Conservation (phyloP, 2,113 vertebrate species). For the Pelusios castaneus region DNA sequence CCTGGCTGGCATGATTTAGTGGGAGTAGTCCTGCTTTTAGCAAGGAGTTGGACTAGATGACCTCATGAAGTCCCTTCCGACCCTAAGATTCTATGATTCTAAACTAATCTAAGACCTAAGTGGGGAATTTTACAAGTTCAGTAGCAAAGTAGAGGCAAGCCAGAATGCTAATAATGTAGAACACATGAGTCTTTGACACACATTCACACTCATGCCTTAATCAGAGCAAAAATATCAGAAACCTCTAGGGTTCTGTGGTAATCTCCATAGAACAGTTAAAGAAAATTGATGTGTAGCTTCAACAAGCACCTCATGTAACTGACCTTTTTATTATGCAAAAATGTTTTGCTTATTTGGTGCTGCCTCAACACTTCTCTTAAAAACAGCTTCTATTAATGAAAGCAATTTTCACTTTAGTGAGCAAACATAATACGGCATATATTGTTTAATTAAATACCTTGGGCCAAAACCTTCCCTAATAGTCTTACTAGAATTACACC, state of each 20-base stretch:
- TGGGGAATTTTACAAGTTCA: not conserved
- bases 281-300: not conserved
- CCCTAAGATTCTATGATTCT: no score
- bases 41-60: no score
- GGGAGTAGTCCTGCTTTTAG: no score
- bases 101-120: not conserved
- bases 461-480: not conserved
- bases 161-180: not conserved
- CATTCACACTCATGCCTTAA: not conserved
- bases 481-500: not conserved
- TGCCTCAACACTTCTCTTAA: conserved; percentile 30
- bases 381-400: conserved; percentile 27
- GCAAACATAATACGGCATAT: conserved; percentile 2
- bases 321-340: conserved; percentile 18
- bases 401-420: conserved; percentile 22
- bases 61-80: no score
- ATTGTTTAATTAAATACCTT: conserved; percentile 40
- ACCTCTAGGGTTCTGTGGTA: not conserved
- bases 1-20: no score
- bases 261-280: not conserved
- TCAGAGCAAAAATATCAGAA: conserved; percentile 11
- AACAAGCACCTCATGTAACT: conserved; percentile 17
- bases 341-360: conserved; percentile 30
- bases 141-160: not conserved
- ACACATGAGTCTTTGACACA: not conserved